Conservation (phyloP, 2,113 vertebrate genomes). For the Calyptomena viridis region DNA sequence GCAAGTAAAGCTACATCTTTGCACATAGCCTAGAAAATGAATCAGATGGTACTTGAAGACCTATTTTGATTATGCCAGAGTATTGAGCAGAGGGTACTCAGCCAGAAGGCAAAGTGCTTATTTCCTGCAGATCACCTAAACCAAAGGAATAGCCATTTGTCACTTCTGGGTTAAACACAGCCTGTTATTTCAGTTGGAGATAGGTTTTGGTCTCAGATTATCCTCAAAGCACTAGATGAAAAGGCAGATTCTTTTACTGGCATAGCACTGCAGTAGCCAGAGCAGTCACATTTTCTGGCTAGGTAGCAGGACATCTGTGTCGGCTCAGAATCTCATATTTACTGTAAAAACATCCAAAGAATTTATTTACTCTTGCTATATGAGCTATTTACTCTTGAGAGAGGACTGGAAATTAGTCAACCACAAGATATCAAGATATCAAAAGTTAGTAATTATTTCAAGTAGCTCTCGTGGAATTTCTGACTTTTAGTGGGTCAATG, state of each 20-base stretch:
- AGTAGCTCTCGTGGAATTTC: background rate
- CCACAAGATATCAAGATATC: background rate
- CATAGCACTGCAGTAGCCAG: background rate
- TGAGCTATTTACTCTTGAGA: background rate
- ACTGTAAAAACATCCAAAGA: background rate
- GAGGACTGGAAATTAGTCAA: background rate
- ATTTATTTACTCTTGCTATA: background rate
- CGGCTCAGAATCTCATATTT: background rate
- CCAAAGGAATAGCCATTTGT: background rate
- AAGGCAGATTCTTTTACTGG: background rate
- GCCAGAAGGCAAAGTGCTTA: background rate
- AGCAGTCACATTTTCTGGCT: background rate
- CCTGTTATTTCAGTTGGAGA: background rate
- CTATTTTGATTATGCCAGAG: background rate
- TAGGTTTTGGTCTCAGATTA: background rate
- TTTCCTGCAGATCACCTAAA: background rate
- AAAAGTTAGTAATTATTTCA: background rate
- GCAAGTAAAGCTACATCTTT: background rate
- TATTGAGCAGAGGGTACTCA: background rate
- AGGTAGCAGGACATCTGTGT: background rate
- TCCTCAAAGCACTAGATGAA: background rate
- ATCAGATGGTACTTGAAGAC: background rate
- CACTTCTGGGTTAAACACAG: background rate
- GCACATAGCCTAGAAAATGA: background rate
- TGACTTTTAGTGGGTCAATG: background rate